Evolutionary conservation across 2,797 vertebrate genomes (phyloP).

Genomic region (Antennarius maculatus): DNA sequence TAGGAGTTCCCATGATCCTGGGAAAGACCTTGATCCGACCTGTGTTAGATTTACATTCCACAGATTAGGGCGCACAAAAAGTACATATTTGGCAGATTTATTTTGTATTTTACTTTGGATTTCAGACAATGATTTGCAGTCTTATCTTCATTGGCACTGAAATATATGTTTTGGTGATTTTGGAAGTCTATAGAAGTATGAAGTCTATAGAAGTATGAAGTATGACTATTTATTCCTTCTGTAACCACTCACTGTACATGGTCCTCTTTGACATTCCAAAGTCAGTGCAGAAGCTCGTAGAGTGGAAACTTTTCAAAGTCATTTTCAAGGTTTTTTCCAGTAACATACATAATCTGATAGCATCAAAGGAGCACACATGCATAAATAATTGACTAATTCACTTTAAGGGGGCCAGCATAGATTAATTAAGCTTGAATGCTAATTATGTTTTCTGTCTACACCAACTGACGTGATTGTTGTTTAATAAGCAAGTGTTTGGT

Average conservation of each 20-base stretch:
- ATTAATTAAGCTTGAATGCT: conserved; percentile 88
- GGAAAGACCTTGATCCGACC: conserved; percentile 87
- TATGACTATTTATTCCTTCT: conserved; percentile 20
- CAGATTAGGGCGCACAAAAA: conserved; percentile 87
- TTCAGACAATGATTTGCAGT: conserved; percentile 74
- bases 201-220: conserved; percentile 40
- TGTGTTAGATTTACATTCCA: conserved; percentile 88
- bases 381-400: conserved; percentile 88
- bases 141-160: conserved; percentile 75
- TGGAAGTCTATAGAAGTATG: conserved; percentile 42
- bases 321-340: conserved; percentile 76
- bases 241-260: conserved; percentile 42
- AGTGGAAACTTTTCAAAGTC: conserved; percentile 82
- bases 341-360: conserved; percentile 85
- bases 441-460: conserved; percentile 87
- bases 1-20: conserved; percentile 91
- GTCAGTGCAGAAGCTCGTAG: conserved; percentile 65
- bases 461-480: conserved; percentile 80
- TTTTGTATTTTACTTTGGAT: conserved; percentile 75
- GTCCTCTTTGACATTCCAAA: conserved; percentile 58
- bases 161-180: conserved; percentile 33
- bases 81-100: conserved; percentile 87
- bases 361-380: conserved; percentile 87
- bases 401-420: conserved; percentile 84
- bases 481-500: conserved; percentile 82